These are phyloP conservation scores for Micronycteris hirsuta DNA, from an alignment of 2,113 vertebrate genomes.

Conservation along the genomic window DNA sequence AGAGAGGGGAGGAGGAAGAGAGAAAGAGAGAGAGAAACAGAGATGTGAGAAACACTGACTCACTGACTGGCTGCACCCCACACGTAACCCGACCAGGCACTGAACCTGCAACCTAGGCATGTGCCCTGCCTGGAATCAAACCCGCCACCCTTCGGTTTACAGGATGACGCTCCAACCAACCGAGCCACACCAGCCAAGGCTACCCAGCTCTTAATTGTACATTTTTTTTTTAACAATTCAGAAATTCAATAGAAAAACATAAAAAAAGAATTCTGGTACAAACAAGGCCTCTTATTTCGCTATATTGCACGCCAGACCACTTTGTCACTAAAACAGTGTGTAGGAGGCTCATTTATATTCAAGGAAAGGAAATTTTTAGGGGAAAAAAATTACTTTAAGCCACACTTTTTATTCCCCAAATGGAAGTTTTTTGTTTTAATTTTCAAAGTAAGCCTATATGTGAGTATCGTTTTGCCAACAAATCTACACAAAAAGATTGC, in stretches of 20 bases:
- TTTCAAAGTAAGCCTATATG: conserved; percentile 2
- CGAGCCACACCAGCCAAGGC: too few species aligned
- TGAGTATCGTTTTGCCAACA: conserved; percentile 8
- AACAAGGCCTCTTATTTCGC: neutral
- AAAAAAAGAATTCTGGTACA: neutral
- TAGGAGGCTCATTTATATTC: neutral
- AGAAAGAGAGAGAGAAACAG: too few species aligned
- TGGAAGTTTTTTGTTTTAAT: conserved; percentile 15
- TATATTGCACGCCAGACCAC: neutral
- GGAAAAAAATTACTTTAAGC: neutral
- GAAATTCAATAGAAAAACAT: neutral
- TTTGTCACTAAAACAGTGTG: neutral
- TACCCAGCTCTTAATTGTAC: neutral
- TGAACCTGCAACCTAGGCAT: too few species aligned
- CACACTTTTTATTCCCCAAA: conserved; percentile 23
- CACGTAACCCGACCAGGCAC: too few species aligned
- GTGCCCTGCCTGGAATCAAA: too few species aligned
- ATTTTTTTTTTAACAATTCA: neutral
- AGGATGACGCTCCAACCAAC: too few species aligned
- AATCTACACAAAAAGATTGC: conserved; percentile 34
- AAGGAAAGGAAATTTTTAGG: neutral
- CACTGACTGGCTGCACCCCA: too few species aligned
- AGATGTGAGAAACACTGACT: too few species aligned
- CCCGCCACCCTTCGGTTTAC: too few species aligned
- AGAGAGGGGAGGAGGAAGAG: too few species aligned